Percentiles rank a stretch among this genome's conserved stretches.
Conservation (phyloP, 2,888 invertebrate species). For the Orthonevra nobilis region DNA sequence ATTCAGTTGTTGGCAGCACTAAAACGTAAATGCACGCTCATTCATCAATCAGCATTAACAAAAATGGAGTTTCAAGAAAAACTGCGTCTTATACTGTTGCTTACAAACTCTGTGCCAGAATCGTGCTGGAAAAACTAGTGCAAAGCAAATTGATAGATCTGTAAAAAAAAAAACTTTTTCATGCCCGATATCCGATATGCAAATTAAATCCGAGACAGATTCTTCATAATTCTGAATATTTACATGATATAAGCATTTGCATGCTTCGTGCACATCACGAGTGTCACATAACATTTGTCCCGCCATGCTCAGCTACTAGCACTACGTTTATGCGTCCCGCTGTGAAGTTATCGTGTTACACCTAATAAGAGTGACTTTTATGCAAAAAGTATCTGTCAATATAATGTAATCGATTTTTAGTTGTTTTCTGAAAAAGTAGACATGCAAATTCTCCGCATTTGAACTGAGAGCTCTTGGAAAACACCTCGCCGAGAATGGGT, state of each 20-base stretch:
- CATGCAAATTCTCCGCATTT: not conserved
- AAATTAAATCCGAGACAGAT: slow-evolving; percentile 30
- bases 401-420: slow-evolving; percentile 53
- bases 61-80: too few relatives aligned
- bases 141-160: too few relatives aligned
- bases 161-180: too few relatives aligned
- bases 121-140: too few relatives aligned
- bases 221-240: slow-evolving; percentile 12
- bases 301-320: not conserved
- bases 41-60: too few relatives aligned
- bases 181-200: too few relatives aligned
- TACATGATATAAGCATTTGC: slow-evolving; percentile 31
- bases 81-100: too few relatives aligned
- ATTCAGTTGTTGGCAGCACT: too few relatives aligned
- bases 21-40: too few relatives aligned
- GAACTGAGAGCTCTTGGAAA: not conserved
- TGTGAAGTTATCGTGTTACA: slow-evolving; percentile 50
- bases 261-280: slow-evolving; percentile 5
- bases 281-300: not conserved
- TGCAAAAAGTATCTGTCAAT: slow-evolving; percentile 52
- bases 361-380: slow-evolving; percentile 29
- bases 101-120: too few relatives aligned
- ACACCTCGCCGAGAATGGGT: not conserved
- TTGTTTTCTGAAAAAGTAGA: not conserved
- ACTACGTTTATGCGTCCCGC: not conserved